A percentile compares a stretch with the other conserved stretches of the same genome.
phyloP scores from a whole-genome alignment of 2,797 vertebrate species.

The Labroides dimidiatus region DNA sequence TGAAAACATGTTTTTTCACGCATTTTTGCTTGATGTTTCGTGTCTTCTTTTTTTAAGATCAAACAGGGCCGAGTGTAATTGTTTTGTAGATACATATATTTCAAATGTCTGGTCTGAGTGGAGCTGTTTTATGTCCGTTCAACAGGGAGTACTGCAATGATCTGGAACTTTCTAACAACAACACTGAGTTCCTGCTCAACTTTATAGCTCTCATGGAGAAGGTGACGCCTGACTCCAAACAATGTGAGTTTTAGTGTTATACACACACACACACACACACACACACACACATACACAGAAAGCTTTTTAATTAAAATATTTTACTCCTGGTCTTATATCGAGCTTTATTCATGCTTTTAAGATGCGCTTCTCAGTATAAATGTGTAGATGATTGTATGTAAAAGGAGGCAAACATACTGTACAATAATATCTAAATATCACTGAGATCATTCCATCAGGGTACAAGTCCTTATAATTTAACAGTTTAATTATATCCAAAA shows the following conservation, averaged over 20 bases:
- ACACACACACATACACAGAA: neutral
- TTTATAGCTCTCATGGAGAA: constrained; percentile 99
- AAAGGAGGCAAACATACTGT: no score
- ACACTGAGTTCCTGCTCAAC: constrained; percentile 98
- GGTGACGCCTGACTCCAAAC: constrained; percentile 98
- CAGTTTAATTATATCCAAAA: no score
- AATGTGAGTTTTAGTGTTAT: constrained; percentile 88
- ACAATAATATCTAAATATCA: no score
- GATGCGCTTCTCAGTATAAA: neutral
- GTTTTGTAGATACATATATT: constrained; percentile 14
- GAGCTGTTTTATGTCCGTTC: constrained; percentile 13
- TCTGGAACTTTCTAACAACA: constrained; percentile 96
- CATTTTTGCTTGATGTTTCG: constrained; percentile 24
- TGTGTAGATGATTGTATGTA: neutral
- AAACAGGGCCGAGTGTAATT: constrained; percentile 15
- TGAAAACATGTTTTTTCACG: constrained; percentile 23
- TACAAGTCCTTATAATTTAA: no score
- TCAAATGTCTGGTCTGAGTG: constrained; percentile 16
- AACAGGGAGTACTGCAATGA: constrained; percentile 99
- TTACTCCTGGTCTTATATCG: neutral
- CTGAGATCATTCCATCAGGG: no score
- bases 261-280: no score
- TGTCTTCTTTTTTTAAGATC: constrained; percentile 9
- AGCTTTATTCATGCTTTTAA: neutral
- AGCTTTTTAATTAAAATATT: neutral